A percentile compares a stretch with the other conserved stretches of the same genome.
Conservation (phyloP, 2,888 invertebrate species). For the Tholera decimalis region DNA sequence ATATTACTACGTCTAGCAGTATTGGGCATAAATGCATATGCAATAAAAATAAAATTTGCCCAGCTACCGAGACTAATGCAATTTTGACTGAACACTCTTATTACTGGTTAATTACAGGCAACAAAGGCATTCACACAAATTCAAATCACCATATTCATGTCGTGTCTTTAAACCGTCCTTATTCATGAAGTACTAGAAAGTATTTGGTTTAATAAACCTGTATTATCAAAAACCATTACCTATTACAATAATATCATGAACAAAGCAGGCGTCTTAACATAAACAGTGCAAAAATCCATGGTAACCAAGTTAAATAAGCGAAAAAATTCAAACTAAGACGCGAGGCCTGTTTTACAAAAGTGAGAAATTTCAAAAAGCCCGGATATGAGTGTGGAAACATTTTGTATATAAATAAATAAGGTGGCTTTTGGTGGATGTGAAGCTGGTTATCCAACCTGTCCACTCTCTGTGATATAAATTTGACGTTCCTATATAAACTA, state of each 20-base stretch:
- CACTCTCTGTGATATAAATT: conserved; percentile 15
- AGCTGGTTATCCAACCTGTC: conserved; percentile 1
- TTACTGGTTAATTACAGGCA: no score
- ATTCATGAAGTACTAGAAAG: no score
- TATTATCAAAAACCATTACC: no score
- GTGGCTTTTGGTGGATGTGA: not conserved
- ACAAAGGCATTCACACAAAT: no score
- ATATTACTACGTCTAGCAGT: no score
- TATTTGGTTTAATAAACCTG: no score
- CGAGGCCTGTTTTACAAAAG: not conserved
- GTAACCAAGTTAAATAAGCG: conserved; percentile 28
- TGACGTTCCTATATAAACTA: not conserved
- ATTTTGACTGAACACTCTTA: no score
- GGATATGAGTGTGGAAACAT: conserved; percentile 17
- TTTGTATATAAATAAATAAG: conserved; percentile 7
- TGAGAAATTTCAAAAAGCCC: not conserved
- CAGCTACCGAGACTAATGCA: no score
- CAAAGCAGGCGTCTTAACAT: conserved; percentile 3
- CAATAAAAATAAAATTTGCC: no score
- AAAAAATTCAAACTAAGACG: not conserved
- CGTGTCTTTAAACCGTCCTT: no score
- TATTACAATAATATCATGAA: not conserved
- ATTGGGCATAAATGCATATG: no score
- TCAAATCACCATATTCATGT: no score
- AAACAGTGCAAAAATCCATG: conserved; percentile 14